phyloP scores from a whole-genome alignment of 2,797 vertebrate species.

The Notamacropus eugenii region DNA sequence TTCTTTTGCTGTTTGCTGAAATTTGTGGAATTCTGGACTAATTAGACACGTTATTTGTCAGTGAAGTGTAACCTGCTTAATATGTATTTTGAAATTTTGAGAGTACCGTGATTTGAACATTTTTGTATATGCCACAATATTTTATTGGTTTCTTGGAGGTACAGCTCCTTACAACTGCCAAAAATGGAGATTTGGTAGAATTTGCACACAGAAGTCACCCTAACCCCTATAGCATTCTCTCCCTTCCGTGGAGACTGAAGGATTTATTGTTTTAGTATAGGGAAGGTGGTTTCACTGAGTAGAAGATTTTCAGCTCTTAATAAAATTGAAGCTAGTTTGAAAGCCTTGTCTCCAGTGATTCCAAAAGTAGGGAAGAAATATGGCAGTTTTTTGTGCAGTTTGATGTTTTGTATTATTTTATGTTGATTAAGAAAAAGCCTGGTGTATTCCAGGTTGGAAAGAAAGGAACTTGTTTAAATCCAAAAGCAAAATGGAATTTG shows the following conservation, averaged over 20 bases:
- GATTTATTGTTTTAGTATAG: no score
- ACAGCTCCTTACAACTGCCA: not conserved
- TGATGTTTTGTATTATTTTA: not conserved
- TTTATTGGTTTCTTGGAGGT: not conserved
- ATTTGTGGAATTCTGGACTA: no score
- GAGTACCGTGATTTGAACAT: not conserved
- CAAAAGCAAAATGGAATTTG: not conserved
- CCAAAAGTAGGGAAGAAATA: not conserved
- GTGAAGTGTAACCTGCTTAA: not conserved
- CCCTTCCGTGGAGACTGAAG: not conserved
- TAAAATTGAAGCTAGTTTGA: not conserved
- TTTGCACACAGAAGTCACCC: not conserved
- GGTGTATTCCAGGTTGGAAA: not conserved
- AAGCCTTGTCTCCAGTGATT: not conserved
- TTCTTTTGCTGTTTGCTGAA: no score
- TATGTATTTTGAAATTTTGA: not conserved
- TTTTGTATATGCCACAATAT: not conserved
- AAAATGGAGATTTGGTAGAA: not conserved
- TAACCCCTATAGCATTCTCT: not conserved
- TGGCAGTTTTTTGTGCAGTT: not conserved
- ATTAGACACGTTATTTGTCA: no score
- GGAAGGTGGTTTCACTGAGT: no score
- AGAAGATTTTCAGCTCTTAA: no score
- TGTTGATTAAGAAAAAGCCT: not conserved
- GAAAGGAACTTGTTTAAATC: not conserved